Evolutionary conservation across 2,888 invertebrate genomes (phyloP).

Genomic region (Synanthedon vespiformis): DNA sequence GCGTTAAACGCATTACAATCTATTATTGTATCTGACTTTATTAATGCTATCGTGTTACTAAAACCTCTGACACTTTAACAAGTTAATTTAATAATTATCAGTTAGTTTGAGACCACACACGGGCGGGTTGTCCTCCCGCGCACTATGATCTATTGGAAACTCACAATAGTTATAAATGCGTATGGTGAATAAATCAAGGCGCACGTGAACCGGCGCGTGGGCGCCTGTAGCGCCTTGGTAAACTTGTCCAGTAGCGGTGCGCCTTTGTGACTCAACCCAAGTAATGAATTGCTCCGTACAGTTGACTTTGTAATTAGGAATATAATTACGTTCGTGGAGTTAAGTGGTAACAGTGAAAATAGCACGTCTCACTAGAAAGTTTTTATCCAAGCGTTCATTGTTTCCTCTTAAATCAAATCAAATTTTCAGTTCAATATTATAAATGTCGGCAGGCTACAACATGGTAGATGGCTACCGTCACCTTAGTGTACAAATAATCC

Average conservation of each 20-base stretch:
- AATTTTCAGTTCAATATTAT: no score
- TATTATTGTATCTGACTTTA: background rate
- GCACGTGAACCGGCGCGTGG: conserved; percentile 29
- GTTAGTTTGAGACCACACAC: conserved; percentile 31
- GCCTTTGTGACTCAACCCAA: conserved; percentile 19
- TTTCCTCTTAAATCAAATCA: no score
- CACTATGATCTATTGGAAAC: conserved; percentile 28
- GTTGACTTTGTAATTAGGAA: background rate
- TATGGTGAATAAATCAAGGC: conserved; percentile 1
- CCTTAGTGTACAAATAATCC: no score
- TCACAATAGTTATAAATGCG: background rate
- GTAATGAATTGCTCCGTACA: background rate
- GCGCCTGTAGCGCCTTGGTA: conserved; percentile 34
- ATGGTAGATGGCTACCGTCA: no score
- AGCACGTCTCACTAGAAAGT: no score
- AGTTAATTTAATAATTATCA: conserved; percentile 32
- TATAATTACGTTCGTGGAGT: background rate
- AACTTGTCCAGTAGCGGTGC: conserved; percentile 31
- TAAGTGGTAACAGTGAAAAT: no score
- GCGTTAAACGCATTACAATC: background rate
- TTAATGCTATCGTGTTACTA: conserved; percentile 4
- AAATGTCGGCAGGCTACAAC: no score
- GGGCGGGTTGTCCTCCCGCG: conserved; percentile 33
- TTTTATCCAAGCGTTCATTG: no score
- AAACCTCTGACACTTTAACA: conserved; percentile 18